Evolutionary conservation across 1,140 invertebrate genomes (phyloP), one percentile per base, ranked within the genome.

Genomic region (Lethrus apterus): DNA sequence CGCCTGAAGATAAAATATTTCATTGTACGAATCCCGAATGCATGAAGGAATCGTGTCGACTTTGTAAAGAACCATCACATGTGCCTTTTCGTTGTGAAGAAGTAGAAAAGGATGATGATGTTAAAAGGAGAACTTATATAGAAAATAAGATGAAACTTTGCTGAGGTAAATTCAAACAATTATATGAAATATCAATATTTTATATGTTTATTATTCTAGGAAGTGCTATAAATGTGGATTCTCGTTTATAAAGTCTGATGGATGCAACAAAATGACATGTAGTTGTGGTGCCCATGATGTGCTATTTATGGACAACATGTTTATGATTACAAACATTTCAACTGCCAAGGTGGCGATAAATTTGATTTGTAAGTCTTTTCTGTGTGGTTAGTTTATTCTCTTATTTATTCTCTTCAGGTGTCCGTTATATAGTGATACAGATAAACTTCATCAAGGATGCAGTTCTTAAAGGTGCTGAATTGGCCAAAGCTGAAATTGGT

Each of bases 181-280:
- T n/a, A n/a, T n/a, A n/a, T n/a, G n/a, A n/a, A n/a, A n/a, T n/a
- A n/a, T n/a, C n/a, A n/a, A n/a, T n/a, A n/a, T n/a, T n/a, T n/a
- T n/a, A n/a, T n/a, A n/a, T n/a, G n/a, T n/a, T n/a, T n/a, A n/a
- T n/a, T n/a, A n/a, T n/a, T n/a, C n/a, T 65, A 71, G 79, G 32
- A 73, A 69, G 38, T 83, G 81, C 64, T 74, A 71, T 19, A 69
- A 66, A 0, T 84, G 81, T 59, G 66, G 70, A 13, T 70, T 68
- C 18, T 65, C 70, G 14, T 82, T 81, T 54, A 71, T 76, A 45
- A 84, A 84, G 61, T 69, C 74, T 40, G 70, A 72, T 45, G 83
- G 83, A 2, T 84, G 82, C 55, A 84, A 86, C 52, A 82, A 79
- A 59, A 84, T 84, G 72, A 75, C 69, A 2, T 85, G 83, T 64